phyloP scores from a whole-genome alignment of 2,797 vertebrate genomes.

The Sebastes kiyomatsui region DNA sequence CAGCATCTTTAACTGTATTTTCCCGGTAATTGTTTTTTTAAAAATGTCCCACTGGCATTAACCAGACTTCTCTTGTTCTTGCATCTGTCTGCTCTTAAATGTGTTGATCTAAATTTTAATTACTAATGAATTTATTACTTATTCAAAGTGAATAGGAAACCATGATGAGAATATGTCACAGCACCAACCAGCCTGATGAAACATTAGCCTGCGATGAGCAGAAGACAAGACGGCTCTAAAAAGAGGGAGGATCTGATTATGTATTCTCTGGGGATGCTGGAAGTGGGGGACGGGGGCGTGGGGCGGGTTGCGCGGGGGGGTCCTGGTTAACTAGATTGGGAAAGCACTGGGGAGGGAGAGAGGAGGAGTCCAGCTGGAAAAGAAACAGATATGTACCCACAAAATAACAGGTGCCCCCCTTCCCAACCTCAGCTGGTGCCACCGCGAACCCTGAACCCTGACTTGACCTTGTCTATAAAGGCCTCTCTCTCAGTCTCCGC shows the following conservation, averaged over 20 bases:
- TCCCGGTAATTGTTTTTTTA: not conserved
- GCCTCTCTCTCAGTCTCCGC: slow-evolving; percentile 53
- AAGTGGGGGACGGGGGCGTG: not conserved
- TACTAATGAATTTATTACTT: not conserved
- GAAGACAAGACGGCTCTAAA: slow-evolving; percentile 24
- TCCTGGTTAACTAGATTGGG: slow-evolving; percentile 81
- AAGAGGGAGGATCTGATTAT: slow-evolving; percentile 67
- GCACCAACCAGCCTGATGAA: slow-evolving; percentile 1
- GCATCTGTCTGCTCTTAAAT: not conserved
- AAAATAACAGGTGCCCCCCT: slow-evolving; percentile 93
- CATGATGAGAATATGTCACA: not conserved
- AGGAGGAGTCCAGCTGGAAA: slow-evolving; percentile 65
- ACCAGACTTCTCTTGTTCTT: not conserved
- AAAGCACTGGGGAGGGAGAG: slow-evolving; percentile 21
- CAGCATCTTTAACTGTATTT: not conserved
- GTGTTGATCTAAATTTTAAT: not conserved
- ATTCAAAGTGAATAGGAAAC: not conserved
- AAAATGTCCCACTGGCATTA: not conserved
- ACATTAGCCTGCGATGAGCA: slow-evolving; percentile 34
- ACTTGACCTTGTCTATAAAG: slow-evolving; percentile 92
- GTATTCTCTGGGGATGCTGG: slow-evolving; percentile 65
- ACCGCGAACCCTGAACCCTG: slow-evolving; percentile 86
- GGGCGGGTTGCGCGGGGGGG: not conserved
- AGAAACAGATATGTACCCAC: slow-evolving; percentile 67
- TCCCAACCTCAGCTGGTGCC: slow-evolving; percentile 94